A percentile compares a stretch with the other conserved stretches of the same genome.
Conservation (phyloP, 2,797 vertebrate species). For the Rhabdomys pumilio region DNA sequence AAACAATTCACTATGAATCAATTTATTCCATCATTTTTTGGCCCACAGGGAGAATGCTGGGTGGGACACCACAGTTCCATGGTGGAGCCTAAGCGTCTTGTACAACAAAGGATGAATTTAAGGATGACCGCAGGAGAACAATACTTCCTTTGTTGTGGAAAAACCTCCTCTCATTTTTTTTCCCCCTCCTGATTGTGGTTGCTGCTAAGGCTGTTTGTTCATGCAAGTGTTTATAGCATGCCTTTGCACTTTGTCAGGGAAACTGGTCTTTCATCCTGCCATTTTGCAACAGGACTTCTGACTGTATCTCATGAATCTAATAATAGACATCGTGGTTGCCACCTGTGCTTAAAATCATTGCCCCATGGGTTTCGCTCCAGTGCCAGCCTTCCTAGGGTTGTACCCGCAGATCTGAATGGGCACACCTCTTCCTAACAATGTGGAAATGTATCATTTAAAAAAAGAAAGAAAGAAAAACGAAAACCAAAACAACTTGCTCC, state of each 20-base stretch:
- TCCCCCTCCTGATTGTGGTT: constrained; percentile 70
- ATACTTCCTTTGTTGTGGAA: constrained; percentile 80
- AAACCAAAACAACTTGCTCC: constrained; percentile 76
- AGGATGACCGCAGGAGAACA: constrained; percentile 72
- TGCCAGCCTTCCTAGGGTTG: constrained; percentile 59
- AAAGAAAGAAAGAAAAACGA: constrained; percentile 36
- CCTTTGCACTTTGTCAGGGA: constrained; percentile 70
- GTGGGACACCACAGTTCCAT: constrained; percentile 59
- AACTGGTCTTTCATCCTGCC: constrained; percentile 69
- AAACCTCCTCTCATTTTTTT: constrained; percentile 77
- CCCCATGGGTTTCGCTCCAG: constrained; percentile 77
- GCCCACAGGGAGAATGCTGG: constrained; percentile 69
- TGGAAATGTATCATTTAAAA: constrained; percentile 85
- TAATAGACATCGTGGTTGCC: constrained; percentile 80
- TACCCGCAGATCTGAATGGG: constrained; percentile 37
- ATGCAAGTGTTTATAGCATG: constrained; percentile 81
- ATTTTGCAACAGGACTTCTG: constrained; percentile 78
- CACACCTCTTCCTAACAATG: constrained; percentile 79
- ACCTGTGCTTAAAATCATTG: constrained; percentile 81
- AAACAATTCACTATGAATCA: constrained; percentile 69
- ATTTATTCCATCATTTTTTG: constrained; percentile 63
- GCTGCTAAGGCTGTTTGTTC: constrained; percentile 74
- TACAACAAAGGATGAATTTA: constrained; percentile 75
- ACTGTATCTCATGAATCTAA: constrained; percentile 74
- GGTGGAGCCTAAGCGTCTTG: constrained; percentile 71